Percentiles rank a stretch among this genome's conserved stretches.
Conservation (phyloP, 35 echinoderm and acorn worm species). For the Heliocidaris erythrogramma region DNA sequence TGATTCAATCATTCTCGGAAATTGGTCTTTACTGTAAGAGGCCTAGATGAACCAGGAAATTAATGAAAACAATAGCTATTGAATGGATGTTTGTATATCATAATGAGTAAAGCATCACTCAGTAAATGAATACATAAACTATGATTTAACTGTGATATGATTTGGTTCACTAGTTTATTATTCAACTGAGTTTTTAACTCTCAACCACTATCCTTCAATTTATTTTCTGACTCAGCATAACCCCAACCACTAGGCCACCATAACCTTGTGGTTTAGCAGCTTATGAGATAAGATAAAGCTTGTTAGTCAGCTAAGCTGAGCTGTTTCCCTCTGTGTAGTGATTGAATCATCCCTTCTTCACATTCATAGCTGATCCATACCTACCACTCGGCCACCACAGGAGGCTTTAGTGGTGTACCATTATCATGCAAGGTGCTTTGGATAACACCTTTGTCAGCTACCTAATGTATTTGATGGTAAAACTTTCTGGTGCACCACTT, state of each 20-base stretch:
- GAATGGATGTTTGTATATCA: not conserved
- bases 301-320: not conserved
- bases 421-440: not conserved
- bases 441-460: not conserved
- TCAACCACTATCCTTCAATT: not conserved
- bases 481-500: not conserved
- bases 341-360: not conserved
- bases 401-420: not conserved
- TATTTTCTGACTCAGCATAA: not conserved
- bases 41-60: too few species aligned
- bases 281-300: not conserved
- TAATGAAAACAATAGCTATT: not conserved
- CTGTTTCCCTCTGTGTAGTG: not conserved
- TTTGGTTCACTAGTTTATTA: not conserved
- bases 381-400: not conserved
- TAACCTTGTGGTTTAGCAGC: not conserved
- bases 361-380: too few species aligned
- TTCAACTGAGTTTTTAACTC: not conserved
- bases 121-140: not conserved
- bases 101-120: not conserved
- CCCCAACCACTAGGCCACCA: not conserved
- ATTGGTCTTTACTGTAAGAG: not conserved
- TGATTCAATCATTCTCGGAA: not conserved
- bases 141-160: not conserved
- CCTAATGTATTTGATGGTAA: not conserved